These are phyloP conservation scores for Craseonycteris thonglongyai DNA, from an alignment of 2,113 vertebrate species.

Conservation along the genomic window DNA sequence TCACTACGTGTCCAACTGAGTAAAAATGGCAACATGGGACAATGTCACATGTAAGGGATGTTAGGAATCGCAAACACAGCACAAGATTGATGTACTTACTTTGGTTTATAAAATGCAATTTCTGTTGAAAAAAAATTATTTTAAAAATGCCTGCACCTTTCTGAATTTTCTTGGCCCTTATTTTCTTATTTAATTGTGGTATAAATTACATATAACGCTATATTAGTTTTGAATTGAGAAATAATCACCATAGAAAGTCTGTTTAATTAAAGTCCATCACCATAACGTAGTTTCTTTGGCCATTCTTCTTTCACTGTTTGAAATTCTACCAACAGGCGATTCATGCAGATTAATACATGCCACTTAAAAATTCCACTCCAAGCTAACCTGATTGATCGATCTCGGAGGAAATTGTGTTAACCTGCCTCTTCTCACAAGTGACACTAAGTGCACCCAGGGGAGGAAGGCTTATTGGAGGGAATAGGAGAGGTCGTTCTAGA, in stretches of 20 bases:
- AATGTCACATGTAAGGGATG: conserved; percentile 53
- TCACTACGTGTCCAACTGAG: conserved; percentile 37
- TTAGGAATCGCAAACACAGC: conserved; percentile 55
- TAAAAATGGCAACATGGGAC: conserved; percentile 40
- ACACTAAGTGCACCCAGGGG: background rate
- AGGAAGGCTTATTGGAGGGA: too few relatives aligned
- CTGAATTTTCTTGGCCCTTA: background rate
- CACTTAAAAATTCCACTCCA: background rate
- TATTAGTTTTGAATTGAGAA: background rate
- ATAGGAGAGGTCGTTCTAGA: background rate
- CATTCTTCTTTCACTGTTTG: background rate
- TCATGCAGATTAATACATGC: background rate
- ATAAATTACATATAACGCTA: background rate
- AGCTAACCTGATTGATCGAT: background rate
- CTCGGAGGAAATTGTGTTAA: background rate
- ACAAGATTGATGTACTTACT: conserved; percentile 38
- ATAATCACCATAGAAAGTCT: background rate
- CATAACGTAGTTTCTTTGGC: background rate
- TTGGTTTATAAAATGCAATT: conserved; percentile 59
- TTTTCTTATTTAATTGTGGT: background rate
- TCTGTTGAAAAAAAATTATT: too few relatives aligned
- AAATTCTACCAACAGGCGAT: background rate
- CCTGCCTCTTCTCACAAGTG: background rate
- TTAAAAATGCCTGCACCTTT: background rate
- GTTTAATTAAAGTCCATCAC: background rate